Base-by-base conservation (phyloP, 2,113 vertebrate genomes). In the Plotosus lineatus region DNA sequence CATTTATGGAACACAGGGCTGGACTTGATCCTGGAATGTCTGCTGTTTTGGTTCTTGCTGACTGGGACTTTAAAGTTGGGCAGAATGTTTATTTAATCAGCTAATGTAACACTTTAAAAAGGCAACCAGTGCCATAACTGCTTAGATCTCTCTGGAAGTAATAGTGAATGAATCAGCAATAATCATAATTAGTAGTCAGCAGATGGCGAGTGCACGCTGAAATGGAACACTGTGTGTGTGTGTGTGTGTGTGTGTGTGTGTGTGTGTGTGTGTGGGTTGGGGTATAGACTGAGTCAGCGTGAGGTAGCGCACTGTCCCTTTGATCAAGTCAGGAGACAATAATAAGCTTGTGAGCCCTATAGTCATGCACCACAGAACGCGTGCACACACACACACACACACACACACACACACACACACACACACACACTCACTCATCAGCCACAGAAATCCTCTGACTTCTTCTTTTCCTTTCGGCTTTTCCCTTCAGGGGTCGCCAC, bases 151-250 rank as follows among this genome's bases (percentile, higher is more conserved):
- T 42, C 50, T 9, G 9, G 36, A 75, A 58, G 36, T 33, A 12
- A 26, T 56, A 75, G 23, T 14, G 6, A 19, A 44, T 48, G 31
- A 46, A 77, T 77, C 75, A 48, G 56, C 15, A 42, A 26, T 44
- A 81, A 84, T 84, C 78, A 44, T 71, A 63, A 84, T 84, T 78
- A 42, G 81, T 81, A 84, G 28, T 77, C 74, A 81, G 73, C 78
- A 84, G 75, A 80, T 81, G 78, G 82, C 40, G 61, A 69, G 46
- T 55, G 9, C 44, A 78, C 60, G 4, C 61, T 53, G 61, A 66
- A 26, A 26, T 9, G 40, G 50, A 75, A 72, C 36, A 46, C 12
- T 68, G 12, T 51, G 15, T 72, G 72, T 53, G 38, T 77, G 53
- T 77, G 61, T 69, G 46, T 80, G 60, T 51, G 46, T 31, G 44